A percentile compares a stretch with the other conserved stretches of the same genome.
These are phyloP conservation scores for Danio kyathit DNA, from an alignment of 2,797 vertebrate species.

Conservation along the genomic window DNA sequence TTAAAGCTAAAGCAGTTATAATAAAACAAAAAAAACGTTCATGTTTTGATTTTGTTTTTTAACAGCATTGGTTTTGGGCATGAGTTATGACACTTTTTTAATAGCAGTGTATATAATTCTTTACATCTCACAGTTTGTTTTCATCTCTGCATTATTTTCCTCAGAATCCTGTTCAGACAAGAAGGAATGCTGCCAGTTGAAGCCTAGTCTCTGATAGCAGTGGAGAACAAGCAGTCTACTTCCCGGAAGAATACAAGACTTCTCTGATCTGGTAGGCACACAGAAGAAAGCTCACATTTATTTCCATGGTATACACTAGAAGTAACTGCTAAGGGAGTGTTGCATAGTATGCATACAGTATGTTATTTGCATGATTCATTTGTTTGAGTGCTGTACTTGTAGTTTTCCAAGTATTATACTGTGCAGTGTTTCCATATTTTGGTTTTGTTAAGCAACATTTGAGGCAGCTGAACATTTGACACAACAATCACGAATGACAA, in stretches of 20 bases:
- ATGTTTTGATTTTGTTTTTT: neutral
- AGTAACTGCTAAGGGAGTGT: neutral
- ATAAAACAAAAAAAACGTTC: neutral
- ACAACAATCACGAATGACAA: neutral
- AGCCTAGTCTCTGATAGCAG: constrained; percentile 52
- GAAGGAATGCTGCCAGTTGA: constrained; percentile 59
- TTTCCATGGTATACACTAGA: neutral
- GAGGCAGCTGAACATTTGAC: neutral
- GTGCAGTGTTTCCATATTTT: no score
- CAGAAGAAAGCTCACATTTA: neutral
- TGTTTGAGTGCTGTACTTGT: neutral
- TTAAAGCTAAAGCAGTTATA: neutral
- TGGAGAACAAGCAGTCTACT: constrained; percentile 50
- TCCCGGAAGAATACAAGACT: constrained; percentile 41
- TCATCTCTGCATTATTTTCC: constrained; percentile 40
- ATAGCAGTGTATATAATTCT: constrained; percentile 26
- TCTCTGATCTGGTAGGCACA: constrained; percentile 56
- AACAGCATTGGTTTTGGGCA: neutral
- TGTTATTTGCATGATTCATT: neutral
- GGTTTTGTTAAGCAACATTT: neutral
- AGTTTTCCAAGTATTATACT: neutral
- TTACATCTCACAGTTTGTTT: constrained; percentile 34
- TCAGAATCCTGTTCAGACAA: constrained; percentile 54
- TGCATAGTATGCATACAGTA: neutral
- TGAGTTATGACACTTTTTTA: neutral